Evolutionary conservation across 1,140 invertebrate species (phyloP).

Genomic region (Pseudoatta argentina): DNA sequence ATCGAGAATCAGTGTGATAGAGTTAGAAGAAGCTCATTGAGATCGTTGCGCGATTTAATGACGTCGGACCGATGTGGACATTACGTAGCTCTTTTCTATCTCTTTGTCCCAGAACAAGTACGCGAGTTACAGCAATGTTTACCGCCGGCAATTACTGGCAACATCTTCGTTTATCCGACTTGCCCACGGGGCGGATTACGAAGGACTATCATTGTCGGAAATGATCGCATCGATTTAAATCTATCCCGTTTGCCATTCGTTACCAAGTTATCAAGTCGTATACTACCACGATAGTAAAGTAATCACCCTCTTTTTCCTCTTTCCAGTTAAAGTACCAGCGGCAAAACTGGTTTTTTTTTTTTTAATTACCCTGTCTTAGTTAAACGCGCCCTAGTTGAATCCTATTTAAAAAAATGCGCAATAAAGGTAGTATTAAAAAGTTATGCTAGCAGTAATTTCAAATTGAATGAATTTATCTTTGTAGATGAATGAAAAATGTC

Average conservation of each 20-base stretch:
- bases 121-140: constrained; percentile 38
- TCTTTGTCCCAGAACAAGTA: constrained; percentile 30
- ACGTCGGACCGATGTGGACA: constrained; percentile 35
- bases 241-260: constrained; percentile 40
- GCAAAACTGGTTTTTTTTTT: constrained; percentile 46
- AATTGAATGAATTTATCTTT: neutral
- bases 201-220: constrained; percentile 50
- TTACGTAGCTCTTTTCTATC: constrained; percentile 24
- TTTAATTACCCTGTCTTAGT: neutral
- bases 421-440: constrained; percentile 13
- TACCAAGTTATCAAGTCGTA: constrained; percentile 19
- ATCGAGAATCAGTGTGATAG: constrained; percentile 2
- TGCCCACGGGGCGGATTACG: constrained; percentile 36
- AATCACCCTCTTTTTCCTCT: neutral
- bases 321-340: neutral
- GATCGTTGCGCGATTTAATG: constrained; percentile 55
- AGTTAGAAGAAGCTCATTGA: constrained; percentile 47
- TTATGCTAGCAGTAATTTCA: neutral
- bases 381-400: constrained; percentile 2
- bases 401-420: neutral
- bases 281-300: constrained; percentile 6
- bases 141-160: constrained; percentile 40
- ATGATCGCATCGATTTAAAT: constrained; percentile 49
- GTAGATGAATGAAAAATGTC: constrained; percentile 5
- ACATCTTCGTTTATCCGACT: constrained; percentile 46